phyloP scores from a whole-genome alignment of 2,113 vertebrate species.

The Cervus canadensis region DNA sequence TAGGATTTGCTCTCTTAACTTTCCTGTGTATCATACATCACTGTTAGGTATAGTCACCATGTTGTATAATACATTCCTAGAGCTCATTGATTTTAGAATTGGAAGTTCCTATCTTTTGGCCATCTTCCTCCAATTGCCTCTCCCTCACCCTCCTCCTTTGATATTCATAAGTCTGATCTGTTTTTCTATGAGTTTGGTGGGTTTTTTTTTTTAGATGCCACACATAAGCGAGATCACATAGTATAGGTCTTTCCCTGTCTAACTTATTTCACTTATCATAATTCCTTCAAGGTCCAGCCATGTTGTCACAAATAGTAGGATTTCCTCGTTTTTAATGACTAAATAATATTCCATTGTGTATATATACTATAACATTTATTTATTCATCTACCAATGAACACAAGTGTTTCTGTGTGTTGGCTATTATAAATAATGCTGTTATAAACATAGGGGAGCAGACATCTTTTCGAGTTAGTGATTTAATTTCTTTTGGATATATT shows the following conservation, averaged over 20 bases:
- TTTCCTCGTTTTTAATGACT: not conserved
- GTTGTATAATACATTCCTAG: not conserved
- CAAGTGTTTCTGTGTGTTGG: not conserved
- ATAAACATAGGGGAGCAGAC: not conserved
- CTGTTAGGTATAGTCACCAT: not conserved
- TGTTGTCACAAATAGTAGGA: not conserved
- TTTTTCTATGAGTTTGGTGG: not conserved
- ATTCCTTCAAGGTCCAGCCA: not conserved
- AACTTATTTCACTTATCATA: not conserved
- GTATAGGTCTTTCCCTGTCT: not conserved
- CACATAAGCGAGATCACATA: not conserved
- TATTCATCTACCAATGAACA: not conserved
- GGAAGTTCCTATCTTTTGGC: not conserved
- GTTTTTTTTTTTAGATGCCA: not conserved
- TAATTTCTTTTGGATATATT: not conserved
- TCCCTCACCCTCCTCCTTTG: not conserved
- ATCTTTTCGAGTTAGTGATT: not conserved
- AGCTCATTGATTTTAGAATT: not conserved
- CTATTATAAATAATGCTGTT: not conserved
- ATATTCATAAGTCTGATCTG: not conserved
- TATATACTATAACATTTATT: not conserved
- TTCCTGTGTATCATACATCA: not conserved
- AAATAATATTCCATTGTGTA: not conserved
- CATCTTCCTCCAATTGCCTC: not conserved
- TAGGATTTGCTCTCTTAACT: not conserved